Base-by-base conservation (phyloP, 2,113 vertebrate genomes). In the Mystacornis crossleyi region DNA sequence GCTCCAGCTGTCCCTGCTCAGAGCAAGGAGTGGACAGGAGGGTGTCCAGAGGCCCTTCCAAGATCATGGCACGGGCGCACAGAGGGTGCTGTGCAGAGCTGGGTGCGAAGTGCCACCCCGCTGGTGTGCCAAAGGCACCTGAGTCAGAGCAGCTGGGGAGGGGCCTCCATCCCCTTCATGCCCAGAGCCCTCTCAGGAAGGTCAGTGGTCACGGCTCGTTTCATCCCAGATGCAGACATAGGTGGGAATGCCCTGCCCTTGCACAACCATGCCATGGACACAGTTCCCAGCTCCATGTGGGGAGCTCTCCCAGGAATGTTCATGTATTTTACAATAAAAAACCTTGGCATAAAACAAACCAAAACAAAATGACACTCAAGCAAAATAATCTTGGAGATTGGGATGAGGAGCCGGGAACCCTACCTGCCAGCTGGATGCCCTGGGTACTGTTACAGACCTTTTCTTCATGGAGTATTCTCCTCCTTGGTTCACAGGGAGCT, bases 211-310 rank as follows among this genome's bases (percentile, higher is more conserved):
- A 45, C 9, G 58, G 28, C 23, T 72, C 18, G 6, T 9, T 45
- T 67, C 71, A 58, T 80, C 24, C 81, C 79, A 75, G 55, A 74
- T 9, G 34, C 88, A 69, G 74, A 20, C 86, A 91, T 1, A 2
- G 73, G 18, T 64, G 73, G 85, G 81, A 84, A 92, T 58, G 86
- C 72, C 67, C 77, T 90, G 62, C 82, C 74, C 87, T 65, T 88
- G 62, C 85, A 92, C 65, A 95, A 64, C 48, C 1, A 1, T 18
- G 64, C 62, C 3, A 1, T 42, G 82, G 74, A 70, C 90, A 88
- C 54, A 88, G 62, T 45, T 45, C 57, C 69, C 85, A 90, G 62
- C 53, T 91, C 53, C 12, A 2, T n/a, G 85, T 48, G 74, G 36
- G 42, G 66, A 90, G 74, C 58, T 83, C 71, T 77, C 67, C 45